Base-by-base conservation (phyloP, 2,113 vertebrate species). In the Zosterops borbonicus region DNA sequence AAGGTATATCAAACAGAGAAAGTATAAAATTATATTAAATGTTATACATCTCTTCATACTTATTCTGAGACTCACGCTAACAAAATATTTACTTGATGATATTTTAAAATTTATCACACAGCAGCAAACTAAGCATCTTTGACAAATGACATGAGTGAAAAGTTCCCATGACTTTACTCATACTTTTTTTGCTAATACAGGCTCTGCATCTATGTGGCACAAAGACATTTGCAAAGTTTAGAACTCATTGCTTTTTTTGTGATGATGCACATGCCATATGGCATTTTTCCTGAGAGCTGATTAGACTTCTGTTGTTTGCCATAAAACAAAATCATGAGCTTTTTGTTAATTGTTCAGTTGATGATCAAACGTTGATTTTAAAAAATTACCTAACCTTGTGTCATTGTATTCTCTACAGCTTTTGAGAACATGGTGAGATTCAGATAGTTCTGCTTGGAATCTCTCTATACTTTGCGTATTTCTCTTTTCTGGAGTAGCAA, bases 281-380 rank as follows among this genome's bases (percentile, higher is more conserved):
- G 86, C 50, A 87, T 81, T 83, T 84, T 89, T 91, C 78, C 59
- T 76, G 67, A 88, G 71, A 55, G 41, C 63, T 95, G 92, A 77
- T 5, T 53, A 87, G 92, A 56, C 77, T 94, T 89, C 86, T 95
- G 47, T 64, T 89, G 14, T 82, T 95, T 92, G 83, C 39, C 89
- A 89, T 86, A 70, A 82, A 95, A 88, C 73, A 58, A 89, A 96
- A 86, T 21, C 49, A 44, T 7, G 81, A 90, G 16, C 24, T 59
- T 79, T 87, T 64, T 63, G 6, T 90, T 79, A 91, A 52, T 73
- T 89, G 31, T 49, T 87, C 65, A 85, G 29, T 1, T 76, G 14
- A 35, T n/a, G 23, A 75, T 78, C 73, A 89, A 91, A 84, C 15
- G 53, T 18, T 9, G 9, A 86, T 76, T 64, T 23, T 0, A 18